phyloP scores from a whole-genome alignment of 2,113 vertebrate genomes.

The Erpornis zantholeuca region DNA sequence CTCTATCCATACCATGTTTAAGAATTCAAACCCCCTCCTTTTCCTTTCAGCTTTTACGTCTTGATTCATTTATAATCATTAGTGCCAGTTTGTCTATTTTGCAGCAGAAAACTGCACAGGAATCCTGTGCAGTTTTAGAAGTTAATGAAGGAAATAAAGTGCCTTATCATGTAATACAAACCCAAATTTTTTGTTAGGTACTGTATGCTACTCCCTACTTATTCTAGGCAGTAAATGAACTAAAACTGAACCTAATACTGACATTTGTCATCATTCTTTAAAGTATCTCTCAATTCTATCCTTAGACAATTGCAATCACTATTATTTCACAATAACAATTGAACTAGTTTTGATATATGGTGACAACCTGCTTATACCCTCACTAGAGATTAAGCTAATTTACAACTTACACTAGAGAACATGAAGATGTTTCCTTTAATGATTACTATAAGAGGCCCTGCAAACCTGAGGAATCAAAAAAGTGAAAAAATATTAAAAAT shows the following conservation, averaged over 20 bases:
- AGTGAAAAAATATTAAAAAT: neutral
- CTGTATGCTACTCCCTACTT: neutral
- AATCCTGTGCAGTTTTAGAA: neutral
- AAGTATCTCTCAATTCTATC: neutral
- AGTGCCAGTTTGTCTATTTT: neutral
- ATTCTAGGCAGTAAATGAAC: neutral
- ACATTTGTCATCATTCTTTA: neutral
- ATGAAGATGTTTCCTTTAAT: neutral
- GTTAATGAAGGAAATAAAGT: neutral
- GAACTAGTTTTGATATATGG: neutral
- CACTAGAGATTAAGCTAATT: neutral
- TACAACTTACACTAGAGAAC: neutral
- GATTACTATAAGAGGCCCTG: neutral
- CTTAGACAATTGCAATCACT: neutral
- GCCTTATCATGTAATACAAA: neutral
- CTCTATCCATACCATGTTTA: neutral
- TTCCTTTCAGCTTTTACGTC: neutral
- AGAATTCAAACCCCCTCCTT: neutral
- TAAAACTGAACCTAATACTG: neutral
- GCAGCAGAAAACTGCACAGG: neutral
- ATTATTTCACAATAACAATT: neutral
- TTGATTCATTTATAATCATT: neutral
- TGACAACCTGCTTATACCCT: neutral
- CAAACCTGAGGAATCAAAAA: neutral
- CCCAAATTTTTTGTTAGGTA: rapidly evolving